A percentile compares a stretch with the other conserved stretches of the same genome.
phyloP scores from a whole-genome alignment of 1,140 invertebrate species.

The Tetraneura akinire region DNA sequence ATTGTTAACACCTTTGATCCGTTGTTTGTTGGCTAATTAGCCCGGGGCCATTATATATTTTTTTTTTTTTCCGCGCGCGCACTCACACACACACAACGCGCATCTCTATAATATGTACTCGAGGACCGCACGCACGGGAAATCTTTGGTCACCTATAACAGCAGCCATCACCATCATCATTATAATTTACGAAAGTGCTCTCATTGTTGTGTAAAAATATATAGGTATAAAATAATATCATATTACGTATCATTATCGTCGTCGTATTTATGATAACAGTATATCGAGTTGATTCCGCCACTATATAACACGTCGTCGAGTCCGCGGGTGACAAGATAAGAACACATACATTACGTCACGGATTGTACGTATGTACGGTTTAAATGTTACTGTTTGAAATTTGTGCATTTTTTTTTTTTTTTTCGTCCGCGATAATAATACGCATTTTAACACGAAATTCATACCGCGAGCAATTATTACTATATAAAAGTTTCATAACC shows the following conservation, averaged over 20 bases:
- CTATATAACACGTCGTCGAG: neutral
- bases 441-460: too few relatives aligned
- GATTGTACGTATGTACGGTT: neutral
- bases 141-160: conserved; percentile 2
- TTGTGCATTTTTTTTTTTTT: too few relatives aligned
- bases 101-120: neutral
- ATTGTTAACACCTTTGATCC: conserved; percentile 51
- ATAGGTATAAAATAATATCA: conserved; percentile 8
- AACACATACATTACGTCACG: neutral
- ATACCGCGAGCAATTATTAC: too few relatives aligned
- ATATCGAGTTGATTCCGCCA: neutral
- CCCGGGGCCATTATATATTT: conserved; percentile 12
- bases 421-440: too few relatives aligned
- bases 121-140: conserved; percentile 43
- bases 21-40: conserved; percentile 48
- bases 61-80: conserved; percentile 10
- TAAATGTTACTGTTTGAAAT: neutral
- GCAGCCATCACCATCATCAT: neutral
- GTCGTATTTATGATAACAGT: neutral
- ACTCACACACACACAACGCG: neutral
- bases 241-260: neutral
- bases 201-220: conserved; percentile 16
- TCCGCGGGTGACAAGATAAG: too few relatives aligned
- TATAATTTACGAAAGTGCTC: neutral
- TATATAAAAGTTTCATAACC: too few relatives aligned